Evolutionary conservation across 1,140 invertebrate species (phyloP).

Genomic region (Armadillidium nasatum): DNA sequence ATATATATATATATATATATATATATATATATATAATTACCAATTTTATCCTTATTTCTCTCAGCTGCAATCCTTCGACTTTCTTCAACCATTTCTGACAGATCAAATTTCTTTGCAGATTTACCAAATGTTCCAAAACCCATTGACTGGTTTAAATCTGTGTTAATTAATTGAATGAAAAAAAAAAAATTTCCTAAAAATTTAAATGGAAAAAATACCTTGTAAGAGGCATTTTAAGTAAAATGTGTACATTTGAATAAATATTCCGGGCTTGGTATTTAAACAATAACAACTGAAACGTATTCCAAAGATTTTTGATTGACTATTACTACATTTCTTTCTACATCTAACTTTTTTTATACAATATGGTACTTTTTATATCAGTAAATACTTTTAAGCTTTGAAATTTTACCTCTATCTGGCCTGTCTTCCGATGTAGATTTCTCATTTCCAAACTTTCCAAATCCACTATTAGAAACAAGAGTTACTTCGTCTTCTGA

Average conservation of each 20-base stretch:
- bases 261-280: too few relatives aligned
- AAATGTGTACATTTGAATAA: background rate
- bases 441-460: background rate
- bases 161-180: background rate
- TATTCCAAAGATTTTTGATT: too few relatives aligned
- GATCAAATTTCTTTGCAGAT: conserved; percentile 68
- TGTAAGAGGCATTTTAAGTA: background rate
- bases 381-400: background rate
- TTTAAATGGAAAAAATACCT: background rate
- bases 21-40: conserved; percentile 33
- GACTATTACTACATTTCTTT: background rate
- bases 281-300: too few relatives aligned
- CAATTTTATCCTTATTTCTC: conserved; percentile 44
- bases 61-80: conserved; percentile 50
- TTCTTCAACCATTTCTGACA: conserved; percentile 56
- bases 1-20: background rate
- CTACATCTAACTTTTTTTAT: background rate
- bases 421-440: background rate
- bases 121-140: conserved; percentile 69
- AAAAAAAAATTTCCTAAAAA: background rate
- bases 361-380: background rate
- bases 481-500: background rate
- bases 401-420: background rate
- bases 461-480: conserved; percentile 3
- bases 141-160: conserved; percentile 52